Evolutionary conservation across 2,113 vertebrate genomes (phyloP).

Genomic region (Panurus biarmicus): DNA sequence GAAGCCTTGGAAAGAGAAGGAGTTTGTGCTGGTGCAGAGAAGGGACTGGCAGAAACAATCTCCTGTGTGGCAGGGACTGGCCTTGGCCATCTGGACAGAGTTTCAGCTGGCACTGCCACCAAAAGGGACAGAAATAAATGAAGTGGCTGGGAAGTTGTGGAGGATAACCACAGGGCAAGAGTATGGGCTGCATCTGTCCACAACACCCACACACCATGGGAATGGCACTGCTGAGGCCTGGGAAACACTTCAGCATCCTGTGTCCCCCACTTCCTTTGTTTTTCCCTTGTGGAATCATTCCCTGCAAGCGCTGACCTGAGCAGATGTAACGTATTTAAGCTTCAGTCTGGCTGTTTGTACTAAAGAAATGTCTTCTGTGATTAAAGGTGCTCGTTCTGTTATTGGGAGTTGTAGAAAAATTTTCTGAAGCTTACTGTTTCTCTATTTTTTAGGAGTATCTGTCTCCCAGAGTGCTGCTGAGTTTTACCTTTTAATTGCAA

Average conservation of each 20-base stretch:
- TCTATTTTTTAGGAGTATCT: not conserved
- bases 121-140: not conserved
- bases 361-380: not conserved
- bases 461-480: not conserved
- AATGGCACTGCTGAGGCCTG: not conserved
- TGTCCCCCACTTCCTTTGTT: not conserved
- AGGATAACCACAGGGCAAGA: not conserved
- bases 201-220: not conserved
- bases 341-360: not conserved
- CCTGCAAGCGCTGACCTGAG: not conserved
- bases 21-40: not conserved
- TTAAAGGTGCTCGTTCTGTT: not conserved
- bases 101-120: not conserved
- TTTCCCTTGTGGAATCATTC: not conserved
- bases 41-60: not conserved
- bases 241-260: not conserved
- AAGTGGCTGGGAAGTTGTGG: not conserved
- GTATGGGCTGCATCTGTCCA: not conserved
- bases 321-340: not conserved
- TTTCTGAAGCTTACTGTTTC: not conserved
- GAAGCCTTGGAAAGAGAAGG: not conserved
- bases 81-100: not conserved
- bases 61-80: fast-evolving
- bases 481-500: not conserved
- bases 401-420: not conserved